A percentile compares a stretch with the other conserved stretches of the same genome.
phyloP scores from a whole-genome alignment of 1,140 invertebrate genomes.

The Mizuhopecten yessoensis region DNA sequence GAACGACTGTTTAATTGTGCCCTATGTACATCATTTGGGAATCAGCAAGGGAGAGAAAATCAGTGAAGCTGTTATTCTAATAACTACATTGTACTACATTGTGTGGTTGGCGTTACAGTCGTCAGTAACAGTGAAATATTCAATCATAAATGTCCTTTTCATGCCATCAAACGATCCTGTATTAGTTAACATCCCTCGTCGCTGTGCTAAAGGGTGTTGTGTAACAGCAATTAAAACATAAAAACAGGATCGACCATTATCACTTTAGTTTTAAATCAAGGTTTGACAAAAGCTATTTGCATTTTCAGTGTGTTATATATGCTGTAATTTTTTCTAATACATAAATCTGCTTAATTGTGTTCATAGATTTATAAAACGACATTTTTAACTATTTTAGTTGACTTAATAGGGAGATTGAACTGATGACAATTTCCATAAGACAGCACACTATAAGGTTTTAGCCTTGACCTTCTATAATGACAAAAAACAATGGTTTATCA shows the following conservation, averaged over 20 bases:
- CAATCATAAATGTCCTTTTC: constrained; percentile 27
- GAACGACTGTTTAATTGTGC: constrained; percentile 18
- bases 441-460: too few species aligned
- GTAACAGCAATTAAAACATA: not conserved
- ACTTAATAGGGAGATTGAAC: too few species aligned
- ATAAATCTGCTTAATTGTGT: not conserved
- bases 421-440: too few species aligned
- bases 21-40: not conserved
- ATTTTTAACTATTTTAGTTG: not conserved
- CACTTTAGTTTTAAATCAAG: not conserved
- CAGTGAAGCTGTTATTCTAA: not conserved
- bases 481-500: too few species aligned
- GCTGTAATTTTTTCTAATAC: not conserved
- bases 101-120: not conserved
- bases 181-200: not conserved
- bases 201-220: not conserved
- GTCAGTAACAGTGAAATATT: not conserved
- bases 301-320: constrained; percentile 11
- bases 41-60: not conserved
- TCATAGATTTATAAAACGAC: not conserved
- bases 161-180: not conserved
- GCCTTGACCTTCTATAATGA: too few species aligned
- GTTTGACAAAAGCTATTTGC: not conserved
- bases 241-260: not conserved
- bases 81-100: not conserved